These are phyloP conservation scores for Sesia apiformis DNA, from an alignment of 2,888 invertebrate species.

Conservation along the genomic window DNA sequence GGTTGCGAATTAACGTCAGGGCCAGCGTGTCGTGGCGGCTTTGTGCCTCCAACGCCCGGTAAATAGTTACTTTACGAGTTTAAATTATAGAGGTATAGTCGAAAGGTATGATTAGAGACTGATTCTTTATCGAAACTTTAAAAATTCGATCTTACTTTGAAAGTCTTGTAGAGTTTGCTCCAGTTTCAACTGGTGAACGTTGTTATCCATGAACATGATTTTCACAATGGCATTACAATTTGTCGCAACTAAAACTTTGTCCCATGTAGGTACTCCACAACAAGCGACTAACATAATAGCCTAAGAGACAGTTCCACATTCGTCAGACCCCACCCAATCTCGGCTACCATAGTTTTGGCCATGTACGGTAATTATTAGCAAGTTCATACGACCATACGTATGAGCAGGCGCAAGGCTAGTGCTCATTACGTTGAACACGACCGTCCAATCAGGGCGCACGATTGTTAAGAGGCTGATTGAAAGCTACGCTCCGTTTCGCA, in stretches of 20 bases:
- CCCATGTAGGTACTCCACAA: too few species aligned
- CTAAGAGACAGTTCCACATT: too few species aligned
- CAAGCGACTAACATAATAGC: too few species aligned
- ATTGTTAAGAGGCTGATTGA: slow-evolving; percentile 48
- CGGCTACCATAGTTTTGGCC: slow-evolving; percentile 22
- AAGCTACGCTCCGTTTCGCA: slow-evolving; percentile 50
- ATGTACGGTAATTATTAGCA: slow-evolving; percentile 30
- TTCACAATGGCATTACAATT: too few species aligned
- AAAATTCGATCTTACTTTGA: too few species aligned
- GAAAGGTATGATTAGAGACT: neutral
- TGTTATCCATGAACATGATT: too few species aligned
- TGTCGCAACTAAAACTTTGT: too few species aligned
- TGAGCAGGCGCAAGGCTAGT: slow-evolving; percentile 33
- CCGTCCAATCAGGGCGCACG: slow-evolving; percentile 42
- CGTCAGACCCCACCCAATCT: too few species aligned
- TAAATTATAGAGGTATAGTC: neutral
- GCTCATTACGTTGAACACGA: slow-evolving; percentile 53
- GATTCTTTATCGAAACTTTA: too few species aligned
- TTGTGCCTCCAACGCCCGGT: slow-evolving; percentile 25
- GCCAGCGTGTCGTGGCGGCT: slow-evolving; percentile 47
- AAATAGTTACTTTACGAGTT: neutral
- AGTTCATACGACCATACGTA: slow-evolving; percentile 34
- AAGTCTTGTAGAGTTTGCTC: too few species aligned
- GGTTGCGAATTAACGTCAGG: slow-evolving; percentile 73
- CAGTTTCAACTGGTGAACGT: too few species aligned